These are phyloP conservation scores for Argyrosomus regius DNA, from an alignment of 2,797 vertebrate genomes.

Conservation along the genomic window DNA sequence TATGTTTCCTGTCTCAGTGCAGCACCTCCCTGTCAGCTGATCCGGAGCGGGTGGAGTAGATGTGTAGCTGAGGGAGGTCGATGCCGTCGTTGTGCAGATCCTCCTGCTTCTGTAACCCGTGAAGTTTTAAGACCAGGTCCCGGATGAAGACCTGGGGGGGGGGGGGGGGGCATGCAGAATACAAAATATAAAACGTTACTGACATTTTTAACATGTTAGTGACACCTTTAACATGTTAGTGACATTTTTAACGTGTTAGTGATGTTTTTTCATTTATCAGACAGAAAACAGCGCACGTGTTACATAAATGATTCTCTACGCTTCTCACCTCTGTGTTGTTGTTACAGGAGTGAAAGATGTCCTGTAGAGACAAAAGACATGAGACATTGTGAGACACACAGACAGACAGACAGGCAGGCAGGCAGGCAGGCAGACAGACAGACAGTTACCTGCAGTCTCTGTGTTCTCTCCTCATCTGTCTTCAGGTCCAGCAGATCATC, in stretches of 20 bases:
- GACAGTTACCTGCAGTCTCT: slow-evolving; percentile 83
- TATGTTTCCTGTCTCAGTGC: slow-evolving; percentile 30
- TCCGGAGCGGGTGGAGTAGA: slow-evolving; percentile 59
- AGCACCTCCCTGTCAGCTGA: slow-evolving; percentile 62
- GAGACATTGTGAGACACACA: neutral
- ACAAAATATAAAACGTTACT: neutral
- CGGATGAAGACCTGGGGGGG: slow-evolving; percentile 71
- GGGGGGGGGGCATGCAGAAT: no score
- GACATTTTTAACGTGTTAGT: no score
- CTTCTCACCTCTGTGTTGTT: slow-evolving; percentile 73
- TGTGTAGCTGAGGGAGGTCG: slow-evolving; percentile 76
- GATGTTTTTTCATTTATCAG: no score
- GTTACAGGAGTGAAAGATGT: slow-evolving; percentile 70
- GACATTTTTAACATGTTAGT: neutral
- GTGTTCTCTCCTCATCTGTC: slow-evolving; percentile 83
- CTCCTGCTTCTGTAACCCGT: slow-evolving; percentile 81
- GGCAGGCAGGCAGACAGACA: neutral
- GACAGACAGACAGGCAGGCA: slow-evolving; percentile 2
- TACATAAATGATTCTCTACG: neutral
- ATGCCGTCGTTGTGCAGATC: slow-evolving; percentile 81
- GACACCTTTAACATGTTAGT: no score
- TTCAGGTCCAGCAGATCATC: slow-evolving; percentile 88
- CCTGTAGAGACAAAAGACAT: slow-evolving; percentile 57
- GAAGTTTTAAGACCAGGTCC: slow-evolving; percentile 78
- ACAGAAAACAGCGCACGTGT: no score